phyloP scores from a whole-genome alignment of 92 coral and sea anemone genomes.

The Zoanthus sociatus region DNA sequence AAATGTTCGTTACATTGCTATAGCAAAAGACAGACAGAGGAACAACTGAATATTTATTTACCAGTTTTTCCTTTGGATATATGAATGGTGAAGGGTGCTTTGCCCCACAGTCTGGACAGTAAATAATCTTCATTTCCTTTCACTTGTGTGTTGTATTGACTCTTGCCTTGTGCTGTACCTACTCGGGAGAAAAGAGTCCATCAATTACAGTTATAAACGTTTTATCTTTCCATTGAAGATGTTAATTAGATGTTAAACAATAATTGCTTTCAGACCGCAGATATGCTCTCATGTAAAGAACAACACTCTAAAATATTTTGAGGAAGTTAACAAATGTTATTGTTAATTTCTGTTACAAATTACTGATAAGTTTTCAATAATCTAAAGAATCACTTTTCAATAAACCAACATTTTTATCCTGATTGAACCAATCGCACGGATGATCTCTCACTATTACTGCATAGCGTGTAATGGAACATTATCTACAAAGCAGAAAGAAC shows the following conservation, averaged over 20 bases:
- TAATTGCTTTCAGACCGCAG: too few species aligned
- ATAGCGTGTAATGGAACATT: too few species aligned
- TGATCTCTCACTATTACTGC: too few species aligned
- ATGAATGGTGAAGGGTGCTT: slow-evolving; percentile 16
- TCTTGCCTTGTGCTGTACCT: slow-evolving; percentile 52
- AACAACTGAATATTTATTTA: not conserved
- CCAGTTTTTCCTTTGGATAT: not conserved
- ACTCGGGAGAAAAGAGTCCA: too few species aligned
- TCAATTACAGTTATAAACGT: not conserved
- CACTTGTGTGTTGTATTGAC: slow-evolving; percentile 28
- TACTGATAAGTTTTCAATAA: too few species aligned
- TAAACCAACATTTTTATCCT: not conserved
- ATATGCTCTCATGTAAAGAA: too few species aligned
- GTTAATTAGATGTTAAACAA: too few species aligned
- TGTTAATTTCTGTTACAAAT: too few species aligned
- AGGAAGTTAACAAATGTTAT: too few species aligned
- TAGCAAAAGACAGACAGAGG: not conserved
- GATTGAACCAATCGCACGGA: not conserved
- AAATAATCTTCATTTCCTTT: slow-evolving; percentile 35
- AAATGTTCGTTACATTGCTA: not conserved
- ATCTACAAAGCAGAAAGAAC: not conserved
- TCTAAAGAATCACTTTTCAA: too few species aligned
- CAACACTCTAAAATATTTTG: too few species aligned
- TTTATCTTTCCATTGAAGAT: too few species aligned
- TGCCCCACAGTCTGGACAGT: slow-evolving; percentile 35